Evolutionary conservation across 2,888 invertebrate species (phyloP).

Genomic region (Melieria crassipennis): DNA sequence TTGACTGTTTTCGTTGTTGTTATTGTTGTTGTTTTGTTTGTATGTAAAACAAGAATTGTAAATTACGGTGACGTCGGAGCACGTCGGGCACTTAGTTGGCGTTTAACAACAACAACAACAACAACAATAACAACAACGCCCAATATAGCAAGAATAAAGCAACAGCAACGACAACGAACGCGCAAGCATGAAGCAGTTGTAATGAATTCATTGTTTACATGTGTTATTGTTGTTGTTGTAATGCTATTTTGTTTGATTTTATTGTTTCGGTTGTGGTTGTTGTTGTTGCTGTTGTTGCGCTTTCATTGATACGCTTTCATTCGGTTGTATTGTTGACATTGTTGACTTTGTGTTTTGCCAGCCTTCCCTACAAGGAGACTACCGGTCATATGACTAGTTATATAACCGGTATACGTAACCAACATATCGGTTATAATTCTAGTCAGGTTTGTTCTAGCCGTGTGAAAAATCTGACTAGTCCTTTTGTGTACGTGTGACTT

Average conservation of each 20-base stretch:
- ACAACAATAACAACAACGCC: background rate
- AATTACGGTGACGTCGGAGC: background rate
- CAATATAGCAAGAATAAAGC: background rate
- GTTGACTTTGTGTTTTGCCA: background rate
- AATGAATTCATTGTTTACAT: background rate
- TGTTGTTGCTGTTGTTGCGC: constrained; percentile 5
- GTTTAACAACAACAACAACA: background rate
- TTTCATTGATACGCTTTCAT: background rate
- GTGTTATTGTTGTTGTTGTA: background rate
- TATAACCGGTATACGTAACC: too few relatives aligned
- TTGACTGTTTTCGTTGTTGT: background rate
- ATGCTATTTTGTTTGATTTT: background rate
- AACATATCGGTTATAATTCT: too few relatives aligned
- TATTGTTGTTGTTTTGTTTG: background rate
- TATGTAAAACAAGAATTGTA: background rate
- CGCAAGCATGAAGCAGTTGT: background rate
- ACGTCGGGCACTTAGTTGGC: too few relatives aligned
- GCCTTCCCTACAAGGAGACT: too few relatives aligned
- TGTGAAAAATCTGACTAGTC: too few relatives aligned
- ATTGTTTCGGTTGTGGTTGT: constrained; percentile 10
- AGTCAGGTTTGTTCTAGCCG: too few relatives aligned
- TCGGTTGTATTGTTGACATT: background rate
- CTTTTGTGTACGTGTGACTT: too few relatives aligned
- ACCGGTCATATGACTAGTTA: too few relatives aligned
- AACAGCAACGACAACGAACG: background rate